Percentiles rank a stretch among this genome's conserved stretches.
Evolutionary conservation across 1,140 invertebrate genomes (phyloP).

Genomic region (Pseudomyrmex sp.): DNA sequence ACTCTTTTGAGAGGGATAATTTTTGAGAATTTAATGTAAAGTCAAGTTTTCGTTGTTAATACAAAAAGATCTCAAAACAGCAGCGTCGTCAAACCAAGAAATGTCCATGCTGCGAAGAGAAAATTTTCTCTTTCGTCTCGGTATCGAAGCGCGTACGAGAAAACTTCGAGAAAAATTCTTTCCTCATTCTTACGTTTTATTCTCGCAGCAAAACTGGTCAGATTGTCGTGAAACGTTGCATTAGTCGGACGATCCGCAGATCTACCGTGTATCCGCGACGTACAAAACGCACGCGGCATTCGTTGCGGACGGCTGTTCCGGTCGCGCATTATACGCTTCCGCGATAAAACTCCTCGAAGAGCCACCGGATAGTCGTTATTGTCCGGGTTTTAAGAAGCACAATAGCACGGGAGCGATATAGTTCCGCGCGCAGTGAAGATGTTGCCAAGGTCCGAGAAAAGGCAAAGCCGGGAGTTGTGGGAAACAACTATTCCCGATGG

Average conservation of each 20-base stretch:
- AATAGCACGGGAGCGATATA: conserved; percentile 5
- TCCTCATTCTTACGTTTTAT: conserved; percentile 5
- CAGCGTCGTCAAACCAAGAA: neutral
- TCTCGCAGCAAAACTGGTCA: conserved; percentile 3
- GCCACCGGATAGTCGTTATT: conserved; percentile 48
- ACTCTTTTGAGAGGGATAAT: neutral
- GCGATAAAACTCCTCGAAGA: conserved; percentile 42
- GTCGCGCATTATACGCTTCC: conserved; percentile 43
- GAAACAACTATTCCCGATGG: conserved; percentile 12
- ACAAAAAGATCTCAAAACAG: neutral
- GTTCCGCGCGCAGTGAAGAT: conserved; percentile 1
- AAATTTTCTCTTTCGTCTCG: neutral
- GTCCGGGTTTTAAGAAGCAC: conserved; percentile 51
- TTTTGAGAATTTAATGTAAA: neutral
- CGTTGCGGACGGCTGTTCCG: conserved; percentile 24
- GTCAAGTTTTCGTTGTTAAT: neutral
- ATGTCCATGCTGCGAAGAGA: neutral
- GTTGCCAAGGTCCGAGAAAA: conserved; percentile 8
- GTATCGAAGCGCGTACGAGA: neutral
- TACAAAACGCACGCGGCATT: conserved; percentile 31
- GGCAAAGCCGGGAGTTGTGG: neutral
- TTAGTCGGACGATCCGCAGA: conserved; percentile 17
- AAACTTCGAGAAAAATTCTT: conserved; percentile 18
- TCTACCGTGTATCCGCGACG: neutral
- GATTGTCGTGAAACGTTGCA: conserved; percentile 18